Evolutionary conservation across 30 jellyfish, hydroid and myxozoan species (phyloP), one percentile per base, ranked within the genome.

Genomic region (Aurelia aurita): DNA sequence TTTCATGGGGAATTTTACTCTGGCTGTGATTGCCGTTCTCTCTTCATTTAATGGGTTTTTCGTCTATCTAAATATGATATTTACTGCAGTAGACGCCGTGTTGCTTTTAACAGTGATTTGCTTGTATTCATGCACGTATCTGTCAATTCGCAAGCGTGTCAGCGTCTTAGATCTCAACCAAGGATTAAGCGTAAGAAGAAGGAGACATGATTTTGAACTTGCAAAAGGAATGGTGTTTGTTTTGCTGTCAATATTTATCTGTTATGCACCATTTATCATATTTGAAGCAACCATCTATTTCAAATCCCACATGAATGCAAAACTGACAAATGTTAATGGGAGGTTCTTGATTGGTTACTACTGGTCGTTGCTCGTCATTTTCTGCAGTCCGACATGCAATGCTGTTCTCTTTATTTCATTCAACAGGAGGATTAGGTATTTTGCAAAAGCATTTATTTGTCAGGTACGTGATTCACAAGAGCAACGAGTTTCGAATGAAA

Each of bases 361-460:
- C 49, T 70, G 82, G 82, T 35, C 82, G 1, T 39, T 70, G 4
- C 27, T 43, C 12, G 28, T 45, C 15, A 45, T 70, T 10, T 45
- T 32, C 23, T 70, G 82, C 34, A 34, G 54, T 39, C 82, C 82
- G 43, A 14, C 82, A 22, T 43, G 60, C 67, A 70, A 70, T 39
- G 60, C 82, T 34, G 51, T 70, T 39, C 22, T 70, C 1, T 70
- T 70, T 64, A 45, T 45, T 11, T 14, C 29, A 35, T 70, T 43
- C 18, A 70, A 49, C 39, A 45, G 39, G 69, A 35, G 67, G 34
- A 70, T 70, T 23, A 35, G 82, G 27, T 34, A 51, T n/a, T 70
- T 25, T 11, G 66, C 31, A 3, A 23, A 23, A 19, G 22, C 69
- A 16, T 26, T 70, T 49, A 25, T 67, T 35, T 20, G 51, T 6